Evolutionary conservation across 2,113 vertebrate genomes (phyloP).

Genomic region (Lepus americanus): DNA sequence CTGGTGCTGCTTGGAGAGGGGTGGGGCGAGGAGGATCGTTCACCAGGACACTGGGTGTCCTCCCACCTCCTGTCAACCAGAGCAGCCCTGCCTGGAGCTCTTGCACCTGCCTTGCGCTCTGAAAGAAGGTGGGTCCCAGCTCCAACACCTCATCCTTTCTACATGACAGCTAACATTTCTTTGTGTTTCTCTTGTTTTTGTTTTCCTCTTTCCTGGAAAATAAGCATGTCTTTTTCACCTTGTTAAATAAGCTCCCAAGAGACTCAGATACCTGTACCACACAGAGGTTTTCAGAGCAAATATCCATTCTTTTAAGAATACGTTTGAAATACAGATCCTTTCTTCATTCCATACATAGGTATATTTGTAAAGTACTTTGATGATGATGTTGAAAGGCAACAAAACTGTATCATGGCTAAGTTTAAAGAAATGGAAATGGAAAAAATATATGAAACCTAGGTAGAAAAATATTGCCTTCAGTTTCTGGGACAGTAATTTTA

Average conservation of each 20-base stretch:
- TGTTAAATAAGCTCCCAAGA: neutral
- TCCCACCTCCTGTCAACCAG: neutral
- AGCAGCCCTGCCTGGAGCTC: neutral
- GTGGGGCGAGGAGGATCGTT: no score
- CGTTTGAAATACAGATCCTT: constrained; percentile 13
- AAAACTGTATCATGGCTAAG: neutral
- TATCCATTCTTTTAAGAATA: constrained; percentile 4
- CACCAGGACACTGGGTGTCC: no score
- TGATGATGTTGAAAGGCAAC: constrained; percentile 41
- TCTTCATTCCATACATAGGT: neutral
- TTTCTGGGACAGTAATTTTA: constrained; percentile 15
- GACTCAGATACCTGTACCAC: neutral
- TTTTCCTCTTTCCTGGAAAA: neutral
- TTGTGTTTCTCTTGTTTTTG: neutral
- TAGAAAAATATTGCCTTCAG: neutral
- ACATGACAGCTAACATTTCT: neutral
- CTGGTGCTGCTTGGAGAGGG: neutral
- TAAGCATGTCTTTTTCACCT: neutral
- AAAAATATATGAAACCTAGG: constrained; percentile 34
- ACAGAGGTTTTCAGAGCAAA: neutral
- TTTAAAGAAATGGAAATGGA: constrained; percentile 43
- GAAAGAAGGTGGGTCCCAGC: neutral
- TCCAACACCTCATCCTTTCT: neutral
- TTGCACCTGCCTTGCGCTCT: neutral
- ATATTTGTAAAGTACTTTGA: constrained; percentile 26